A percentile compares a stretch with the other conserved stretches of the same genome.
Conservation (phyloP, 2,888 invertebrate species). For the Nebria salina region DNA sequence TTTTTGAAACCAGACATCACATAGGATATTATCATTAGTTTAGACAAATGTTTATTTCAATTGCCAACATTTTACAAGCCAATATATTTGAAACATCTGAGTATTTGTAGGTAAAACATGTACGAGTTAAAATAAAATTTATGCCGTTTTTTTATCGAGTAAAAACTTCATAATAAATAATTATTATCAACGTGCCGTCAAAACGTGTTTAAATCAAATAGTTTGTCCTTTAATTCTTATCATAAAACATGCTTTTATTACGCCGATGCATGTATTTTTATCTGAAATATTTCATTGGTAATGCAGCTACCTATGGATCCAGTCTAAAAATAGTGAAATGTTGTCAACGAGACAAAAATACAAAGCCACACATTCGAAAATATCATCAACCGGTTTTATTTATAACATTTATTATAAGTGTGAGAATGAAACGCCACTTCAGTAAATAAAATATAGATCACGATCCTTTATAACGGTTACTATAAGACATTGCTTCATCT, state of each 20-base stretch:
- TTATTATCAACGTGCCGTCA: neutral
- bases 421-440: neutral
- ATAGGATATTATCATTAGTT: neutral
- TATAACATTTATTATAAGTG: neutral
- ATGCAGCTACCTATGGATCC: neutral
- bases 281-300: neutral
- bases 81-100: neutral
- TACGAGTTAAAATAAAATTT: neutral
- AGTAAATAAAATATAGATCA: neutral
- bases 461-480: neutral
- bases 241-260: neutral
- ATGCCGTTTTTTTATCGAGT: neutral
- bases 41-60: neutral
- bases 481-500: neutral
- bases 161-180: neutral
- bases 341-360: neutral
- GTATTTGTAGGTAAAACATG: neutral
- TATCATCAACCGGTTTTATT: neutral
- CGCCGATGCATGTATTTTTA: neutral
- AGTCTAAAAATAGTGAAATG: neutral
- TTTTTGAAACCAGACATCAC: neutral
- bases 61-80: neutral
- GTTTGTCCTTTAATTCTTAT: neutral
- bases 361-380: neutral
- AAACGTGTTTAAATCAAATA: neutral